Base-by-base conservation (phyloP, 2,888 invertebrate species). In the Dermolepida albohirtum region DNA sequence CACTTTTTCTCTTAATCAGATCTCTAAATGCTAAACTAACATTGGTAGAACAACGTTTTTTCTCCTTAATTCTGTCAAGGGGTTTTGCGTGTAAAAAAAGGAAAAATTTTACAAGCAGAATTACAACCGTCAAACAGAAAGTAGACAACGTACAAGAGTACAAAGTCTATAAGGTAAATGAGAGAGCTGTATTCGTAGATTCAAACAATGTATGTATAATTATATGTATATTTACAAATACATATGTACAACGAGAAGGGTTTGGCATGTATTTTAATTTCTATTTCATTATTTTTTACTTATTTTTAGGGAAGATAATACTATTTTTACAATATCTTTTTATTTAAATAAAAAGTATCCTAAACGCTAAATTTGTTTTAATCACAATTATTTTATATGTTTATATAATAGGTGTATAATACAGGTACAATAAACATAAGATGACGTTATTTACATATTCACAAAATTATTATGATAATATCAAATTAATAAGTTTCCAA, bases 341-440 rank as follows among this genome's bases (percentile, higher is more conserved):
- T 10, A 29, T 22, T n/a, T 22, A 54, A 34, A 44, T 54, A 41
- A 34, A 41, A 34, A 34, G 34, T 34, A 34, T 34, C 14, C 39
- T 41, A n/a, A 65, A 54, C 16, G 10, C n/a, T 63, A 41, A 40
- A 64, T 43, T 50, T 29, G 17, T 43, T 65, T 54, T 17, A 52
- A 65, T 65, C 64, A 54, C 54, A 65, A 52, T 22, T 52, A 52
- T 64, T 52, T 54, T 22, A 54, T 22, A 59, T 29, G 59, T 62
- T 39, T 34, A 8, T 62, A 47, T 16, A 47, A 16, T 47, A 34
- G 34, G 47, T 62, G 11, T 55, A 41, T 55, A 62, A 47, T 62
- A 62, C 59, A 62, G 59, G 59, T 62, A 62, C 59, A 62, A 16
- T 62, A 62, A 34, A 34, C 6, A 62, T 47, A 62, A 52, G 2